Conservation (phyloP, 2,113 vertebrate species). For the Labeo rohita region DNA sequence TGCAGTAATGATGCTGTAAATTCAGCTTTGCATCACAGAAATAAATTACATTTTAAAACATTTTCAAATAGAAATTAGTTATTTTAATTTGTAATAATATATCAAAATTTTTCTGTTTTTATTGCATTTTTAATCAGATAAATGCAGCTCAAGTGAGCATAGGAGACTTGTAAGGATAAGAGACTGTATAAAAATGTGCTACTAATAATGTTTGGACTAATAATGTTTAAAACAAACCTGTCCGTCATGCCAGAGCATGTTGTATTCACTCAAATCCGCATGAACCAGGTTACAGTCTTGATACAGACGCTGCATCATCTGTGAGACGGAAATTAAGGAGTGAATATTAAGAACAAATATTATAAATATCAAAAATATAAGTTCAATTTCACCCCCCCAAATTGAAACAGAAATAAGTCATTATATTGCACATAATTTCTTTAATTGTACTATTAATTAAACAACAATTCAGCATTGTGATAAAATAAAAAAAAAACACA, state of each 20-base stretch:
- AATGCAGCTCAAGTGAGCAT: neutral
- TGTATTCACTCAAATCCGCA: conserved; percentile 96
- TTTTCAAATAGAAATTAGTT: neutral
- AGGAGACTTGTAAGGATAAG: neutral
- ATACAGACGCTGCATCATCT: conserved; percentile 94
- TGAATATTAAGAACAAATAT: neutral
- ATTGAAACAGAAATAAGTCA: neutral
- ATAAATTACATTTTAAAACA: neutral
- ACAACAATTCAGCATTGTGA: neutral
- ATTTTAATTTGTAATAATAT: neutral
- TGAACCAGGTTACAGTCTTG: conserved; percentile 91
- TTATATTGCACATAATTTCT: no score
- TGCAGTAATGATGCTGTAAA: neutral
- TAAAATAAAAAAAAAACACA: neutral
- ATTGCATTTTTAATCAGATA: neutral
- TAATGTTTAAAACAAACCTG: conserved; percentile 62
- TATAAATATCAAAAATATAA: neutral
- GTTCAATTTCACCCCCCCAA: neutral
- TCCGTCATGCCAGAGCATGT: conserved; percentile 92
- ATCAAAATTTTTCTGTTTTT: neutral
- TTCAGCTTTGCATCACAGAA: neutral
- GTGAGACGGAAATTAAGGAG: neutral
- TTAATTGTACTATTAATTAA: no score
- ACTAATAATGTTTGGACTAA: neutral
- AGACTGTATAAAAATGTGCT: neutral